phyloP scores from a whole-genome alignment of 2,888 invertebrate species.

The Cryptops parisi region DNA sequence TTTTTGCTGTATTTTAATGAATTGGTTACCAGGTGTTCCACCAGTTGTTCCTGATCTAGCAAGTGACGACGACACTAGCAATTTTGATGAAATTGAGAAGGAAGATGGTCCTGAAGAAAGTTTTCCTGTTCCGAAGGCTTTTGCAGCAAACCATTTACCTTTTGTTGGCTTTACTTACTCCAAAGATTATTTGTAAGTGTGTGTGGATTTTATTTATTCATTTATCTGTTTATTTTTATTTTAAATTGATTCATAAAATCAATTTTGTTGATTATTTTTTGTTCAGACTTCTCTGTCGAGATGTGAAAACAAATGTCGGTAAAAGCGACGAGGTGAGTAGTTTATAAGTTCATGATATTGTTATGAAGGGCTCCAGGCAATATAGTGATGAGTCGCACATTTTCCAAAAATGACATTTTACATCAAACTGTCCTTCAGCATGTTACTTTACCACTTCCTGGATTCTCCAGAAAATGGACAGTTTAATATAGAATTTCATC shows the following conservation, averaged over 20 bases:
- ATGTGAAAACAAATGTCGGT: too few relatives aligned
- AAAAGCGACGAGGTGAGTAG: too few relatives aligned
- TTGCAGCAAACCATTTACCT: slow-evolving; percentile 95
- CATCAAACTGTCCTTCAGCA: too few relatives aligned
- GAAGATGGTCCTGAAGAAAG: slow-evolving; percentile 84
- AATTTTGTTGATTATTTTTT: too few relatives aligned
- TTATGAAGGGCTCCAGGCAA: too few relatives aligned
- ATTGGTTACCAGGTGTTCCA: slow-evolving; percentile 46
- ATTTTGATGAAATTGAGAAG: slow-evolving; percentile 95
- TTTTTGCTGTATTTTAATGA: background rate
- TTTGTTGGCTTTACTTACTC: slow-evolving; percentile 98
- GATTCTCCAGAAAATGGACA: too few relatives aligned
- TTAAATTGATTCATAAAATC: background rate
- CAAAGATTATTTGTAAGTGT: slow-evolving; percentile 58
- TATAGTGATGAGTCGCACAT: too few relatives aligned
- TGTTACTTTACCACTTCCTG: too few relatives aligned
- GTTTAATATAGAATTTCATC: too few relatives aligned
- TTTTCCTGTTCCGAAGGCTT: slow-evolving; percentile 92
- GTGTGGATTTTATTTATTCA: background rate
- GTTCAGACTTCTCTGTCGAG: too few relatives aligned
- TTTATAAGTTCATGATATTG: too few relatives aligned
- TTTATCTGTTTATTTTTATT: background rate
- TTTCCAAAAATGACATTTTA: too few relatives aligned
- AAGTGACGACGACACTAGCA: slow-evolving; percentile 94
- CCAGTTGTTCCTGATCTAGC: slow-evolving; percentile 92